Evolutionary conservation across 2,113 vertebrate species (phyloP), one percentile per base, ranked within the genome.

Genomic region (Scomber colias): DNA sequence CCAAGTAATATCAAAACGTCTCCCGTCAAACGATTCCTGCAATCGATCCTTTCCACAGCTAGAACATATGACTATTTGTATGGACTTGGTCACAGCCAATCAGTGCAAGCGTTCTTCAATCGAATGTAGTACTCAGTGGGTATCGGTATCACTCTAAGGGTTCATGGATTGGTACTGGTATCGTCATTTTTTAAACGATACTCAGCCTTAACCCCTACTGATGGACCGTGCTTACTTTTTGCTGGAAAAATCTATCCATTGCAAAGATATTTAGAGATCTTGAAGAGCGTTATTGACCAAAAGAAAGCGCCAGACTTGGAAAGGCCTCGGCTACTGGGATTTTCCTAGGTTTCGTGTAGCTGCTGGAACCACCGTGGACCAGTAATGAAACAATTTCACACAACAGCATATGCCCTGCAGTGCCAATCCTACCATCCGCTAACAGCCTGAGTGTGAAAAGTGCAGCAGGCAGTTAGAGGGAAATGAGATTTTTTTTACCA

Each of bases 371-470:
- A 78, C 73, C 55, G 50, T 54, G 78, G 70, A 72, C 70, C 68
- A 64, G 66, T 83, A 91, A 92, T 92, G 89, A 92, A 94, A 92
- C 88, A 91, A 93, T 93, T 94, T 93, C 90, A 92, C 91, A 92
- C 91, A 85, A 84, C 88, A 89, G 83, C 64, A 66, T 77, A 84
- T 82, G 91, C 91, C 93, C 90, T 63, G 65, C 80, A 14, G 92
- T 83, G 87, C 85, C 90, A 91, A 91, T 92, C 89, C 84, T 19
- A 1, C 74, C 63, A 46, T 59, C 61, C 65, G 11, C 78, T 77
- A 71, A 76, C 70, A 65, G 67, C 55, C 54, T 31, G 55, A 67
- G 66, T n/a, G 1, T 46, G 54, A 81, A 75, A 68, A 71, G 71
- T 56, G 71, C 86, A 54, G 69, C 61, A 54, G 73, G 53, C 59